phyloP scores from a whole-genome alignment of 2,888 invertebrate species.

The Ptychoptera albimana region DNA sequence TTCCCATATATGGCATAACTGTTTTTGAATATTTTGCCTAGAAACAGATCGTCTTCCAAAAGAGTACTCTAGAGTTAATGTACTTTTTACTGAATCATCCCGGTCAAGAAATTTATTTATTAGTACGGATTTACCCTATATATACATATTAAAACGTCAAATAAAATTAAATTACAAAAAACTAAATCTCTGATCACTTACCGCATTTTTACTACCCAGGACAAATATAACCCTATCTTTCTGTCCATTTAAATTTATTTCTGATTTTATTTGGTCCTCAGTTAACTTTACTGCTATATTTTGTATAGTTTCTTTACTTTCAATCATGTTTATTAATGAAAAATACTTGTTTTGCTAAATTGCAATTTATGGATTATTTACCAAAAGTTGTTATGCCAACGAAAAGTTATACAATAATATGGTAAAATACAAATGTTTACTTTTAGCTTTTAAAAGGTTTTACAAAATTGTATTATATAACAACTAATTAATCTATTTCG shows the following conservation, averaged over 20 bases:
- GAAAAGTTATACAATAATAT: background rate
- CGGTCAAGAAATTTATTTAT: slow-evolving; percentile 65
- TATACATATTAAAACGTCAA: background rate
- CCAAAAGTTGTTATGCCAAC: background rate
- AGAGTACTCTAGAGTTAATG: slow-evolving; percentile 73
- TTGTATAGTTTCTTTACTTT: slow-evolving; percentile 28
- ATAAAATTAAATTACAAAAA: background rate
- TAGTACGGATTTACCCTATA: slow-evolving; percentile 63
- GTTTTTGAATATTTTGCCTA: slow-evolving; percentile 19
- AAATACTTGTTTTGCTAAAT: background rate
- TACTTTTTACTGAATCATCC: slow-evolving; percentile 55
- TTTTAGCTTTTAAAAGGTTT: background rate
- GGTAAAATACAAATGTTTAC: background rate
- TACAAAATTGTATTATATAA: background rate
- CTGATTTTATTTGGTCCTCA: slow-evolving; percentile 23
- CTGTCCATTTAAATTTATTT: slow-evolving; percentile 17
- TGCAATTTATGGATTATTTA: background rate
- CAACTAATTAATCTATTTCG: too few relatives aligned
- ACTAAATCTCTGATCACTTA: slow-evolving; percentile 29
- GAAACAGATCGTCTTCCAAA: slow-evolving; percentile 54
- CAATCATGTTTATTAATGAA: background rate
- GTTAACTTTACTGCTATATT: slow-evolving; percentile 38
- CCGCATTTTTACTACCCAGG: slow-evolving; percentile 49
- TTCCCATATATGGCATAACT: slow-evolving; percentile 74
- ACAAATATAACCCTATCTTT: slow-evolving; percentile 42